Evolutionary conservation across 1,140 invertebrate species (phyloP).

Genomic region (Andrena cerasifolii): DNA sequence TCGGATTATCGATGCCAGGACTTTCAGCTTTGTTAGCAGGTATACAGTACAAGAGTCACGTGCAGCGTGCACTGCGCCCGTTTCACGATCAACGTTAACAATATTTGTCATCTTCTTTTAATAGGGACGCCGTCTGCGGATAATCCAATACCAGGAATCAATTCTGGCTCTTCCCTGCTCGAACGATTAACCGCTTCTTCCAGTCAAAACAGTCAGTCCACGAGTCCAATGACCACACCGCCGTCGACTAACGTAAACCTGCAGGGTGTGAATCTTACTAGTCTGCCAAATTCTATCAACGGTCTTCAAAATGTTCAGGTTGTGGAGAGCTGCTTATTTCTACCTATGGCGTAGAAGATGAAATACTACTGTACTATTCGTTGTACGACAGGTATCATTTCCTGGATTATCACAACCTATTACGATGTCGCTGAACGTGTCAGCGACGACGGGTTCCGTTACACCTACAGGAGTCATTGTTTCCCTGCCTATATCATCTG

Average conservation of each 20-base stretch:
- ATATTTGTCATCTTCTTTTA: neutral
- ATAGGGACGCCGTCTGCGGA: constrained; percentile 84
- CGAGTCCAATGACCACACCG: constrained; percentile 84
- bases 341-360: constrained; percentile 37
- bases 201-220: constrained; percentile 77
- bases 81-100: neutral
- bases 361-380: constrained; percentile 60
- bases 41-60: constrained; percentile 50
- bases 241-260: constrained; percentile 85
- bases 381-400: constrained; percentile 86
- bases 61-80: neutral
- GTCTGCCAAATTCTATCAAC: constrained; percentile 87
- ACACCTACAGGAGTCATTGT: constrained; percentile 85
- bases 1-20: constrained; percentile 82
- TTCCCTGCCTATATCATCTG: constrained; percentile 79
- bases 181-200: constrained; percentile 84
- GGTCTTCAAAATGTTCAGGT: constrained; percentile 91
- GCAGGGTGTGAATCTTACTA: constrained; percentile 90
- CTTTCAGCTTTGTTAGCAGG: constrained; percentile 82
- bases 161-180: constrained; percentile 82
- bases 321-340: constrained; percentile 42
- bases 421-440: constrained; percentile 89
- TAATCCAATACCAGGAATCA: constrained; percentile 83
- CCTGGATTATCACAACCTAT: constrained; percentile 90
- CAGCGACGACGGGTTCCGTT: constrained; percentile 81